These are phyloP conservation scores for Mesocricetus auratus DNA, from an alignment of 2,113 vertebrate species.

Conservation along the genomic window DNA sequence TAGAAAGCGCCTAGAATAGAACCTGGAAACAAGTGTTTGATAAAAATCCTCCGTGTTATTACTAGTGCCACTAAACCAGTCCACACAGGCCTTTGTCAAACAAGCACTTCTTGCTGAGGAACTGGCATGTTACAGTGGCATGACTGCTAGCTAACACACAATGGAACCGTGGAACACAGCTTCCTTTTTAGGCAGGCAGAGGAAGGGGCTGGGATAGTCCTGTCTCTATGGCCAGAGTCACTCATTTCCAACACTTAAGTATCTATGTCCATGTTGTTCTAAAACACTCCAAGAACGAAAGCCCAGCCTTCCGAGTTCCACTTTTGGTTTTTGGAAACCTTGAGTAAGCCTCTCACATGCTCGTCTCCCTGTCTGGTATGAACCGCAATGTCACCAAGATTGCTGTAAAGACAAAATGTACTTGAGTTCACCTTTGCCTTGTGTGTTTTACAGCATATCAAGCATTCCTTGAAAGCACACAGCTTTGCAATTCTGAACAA, in stretches of 20 bases:
- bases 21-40: neutral
- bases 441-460: neutral
- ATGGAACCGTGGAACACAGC: neutral
- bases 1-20: neutral
- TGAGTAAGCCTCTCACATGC: neutral
- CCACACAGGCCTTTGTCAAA: neutral
- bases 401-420: neutral
- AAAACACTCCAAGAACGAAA: neutral
- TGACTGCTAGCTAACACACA: neutral
- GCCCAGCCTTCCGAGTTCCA: neutral
- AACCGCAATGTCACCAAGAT: neutral
- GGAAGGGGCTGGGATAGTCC: neutral
- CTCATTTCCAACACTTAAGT: neutral
- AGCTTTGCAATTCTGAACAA: conserved; percentile 8
- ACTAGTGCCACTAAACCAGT: neutral
- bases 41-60: neutral
- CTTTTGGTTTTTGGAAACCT: conserved; percentile 37
- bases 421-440: neutral
- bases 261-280: neutral
- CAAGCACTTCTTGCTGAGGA: neutral
- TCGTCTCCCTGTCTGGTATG: neutral
- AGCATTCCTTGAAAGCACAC: conserved; percentile 32
- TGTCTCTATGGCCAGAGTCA: neutral
- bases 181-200: too few relatives aligned
- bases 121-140: rapidly evolving